Evolutionary conservation across 2,113 vertebrate species (phyloP), one percentile per base, ranked within the genome.

Genomic region (Lonchura striata): DNA sequence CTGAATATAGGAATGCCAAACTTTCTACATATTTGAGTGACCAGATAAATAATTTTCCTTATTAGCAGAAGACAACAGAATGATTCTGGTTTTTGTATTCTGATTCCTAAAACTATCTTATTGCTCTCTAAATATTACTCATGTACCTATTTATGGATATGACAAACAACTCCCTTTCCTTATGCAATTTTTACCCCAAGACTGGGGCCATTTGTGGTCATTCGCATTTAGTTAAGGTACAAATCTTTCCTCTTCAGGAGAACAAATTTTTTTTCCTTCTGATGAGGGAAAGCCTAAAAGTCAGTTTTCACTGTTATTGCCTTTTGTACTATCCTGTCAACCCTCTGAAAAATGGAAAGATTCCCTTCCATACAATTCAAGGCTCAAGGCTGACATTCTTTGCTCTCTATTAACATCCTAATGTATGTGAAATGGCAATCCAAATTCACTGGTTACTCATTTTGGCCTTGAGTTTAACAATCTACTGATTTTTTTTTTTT

Each of bases 251-350:
- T 77, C 5, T 28, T 52, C 9, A n/a, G 12, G 71, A 63, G 5
- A 60, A 30, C 1, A 13, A 77, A 64, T 22, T 1, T 0, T 1
- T 30, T 53, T 59, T 64, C 19, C 14, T 81, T 30, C 22, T 74
- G 33, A 49, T 35, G 6, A 61, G 5, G 6, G 8, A 59, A 72
- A 83, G 5, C 1, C 20, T 69, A 25, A 49, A 90, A 69, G 2
- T 57, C 2, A 60, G 9, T 70, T 83, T 81, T 63, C 64, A 56
- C 2, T 5, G 2, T 18, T 64, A 53, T 0, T 56, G 12, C 20
- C 22, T 86, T 72, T 69, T 53, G 14, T 46, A 15, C 25, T 53
- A 15, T 16, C 9, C 18, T 30, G 30, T 31, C 46, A 17, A 63
- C 5, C 2, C 13, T 39, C 41, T 39, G 24, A 77, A 70, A 86